phyloP scores from a whole-genome alignment of 2,888 invertebrate species.

The Tholera decimalis region DNA sequence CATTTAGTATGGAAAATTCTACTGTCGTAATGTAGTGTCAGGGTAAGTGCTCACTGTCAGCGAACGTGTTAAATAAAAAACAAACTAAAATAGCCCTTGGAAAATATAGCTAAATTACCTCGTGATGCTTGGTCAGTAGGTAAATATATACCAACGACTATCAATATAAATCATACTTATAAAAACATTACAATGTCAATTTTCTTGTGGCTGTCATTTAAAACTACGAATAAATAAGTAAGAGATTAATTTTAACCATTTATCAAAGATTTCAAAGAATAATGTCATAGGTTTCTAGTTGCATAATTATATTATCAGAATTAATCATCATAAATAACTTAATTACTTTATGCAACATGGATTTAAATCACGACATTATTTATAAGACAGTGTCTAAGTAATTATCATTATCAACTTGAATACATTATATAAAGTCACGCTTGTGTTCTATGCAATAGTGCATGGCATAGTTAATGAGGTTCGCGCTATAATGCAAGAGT shows the following conservation, averaged over 20 bases:
- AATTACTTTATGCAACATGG: neutral
- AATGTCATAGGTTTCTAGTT: constrained; percentile 8
- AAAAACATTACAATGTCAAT: neutral
- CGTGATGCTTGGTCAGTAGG: neutral
- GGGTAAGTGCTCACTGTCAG: no score
- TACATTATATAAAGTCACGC: neutral
- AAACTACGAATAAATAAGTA: constrained; percentile 5
- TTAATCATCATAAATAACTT: constrained; percentile 14
- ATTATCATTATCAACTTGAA: neutral
- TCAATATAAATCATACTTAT: no score
- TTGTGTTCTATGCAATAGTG: neutral
- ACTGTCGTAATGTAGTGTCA: no score
- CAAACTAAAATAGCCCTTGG: no score
- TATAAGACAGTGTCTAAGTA: neutral
- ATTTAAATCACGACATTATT: constrained; percentile 18
- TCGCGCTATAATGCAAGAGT: neutral
- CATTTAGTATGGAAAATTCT: no score
- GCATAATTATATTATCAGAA: constrained; percentile 23
- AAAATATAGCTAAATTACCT: neutral
- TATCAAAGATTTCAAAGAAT: neutral
- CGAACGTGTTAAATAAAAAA: no score
- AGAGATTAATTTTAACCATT: neutral
- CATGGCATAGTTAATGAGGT: neutral
- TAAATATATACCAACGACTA: no score
- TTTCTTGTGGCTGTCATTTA: constrained; percentile 12